Evolutionary conservation across 2,888 invertebrate genomes (phyloP).

Genomic region (Agonopterix alstromeriana): DNA sequence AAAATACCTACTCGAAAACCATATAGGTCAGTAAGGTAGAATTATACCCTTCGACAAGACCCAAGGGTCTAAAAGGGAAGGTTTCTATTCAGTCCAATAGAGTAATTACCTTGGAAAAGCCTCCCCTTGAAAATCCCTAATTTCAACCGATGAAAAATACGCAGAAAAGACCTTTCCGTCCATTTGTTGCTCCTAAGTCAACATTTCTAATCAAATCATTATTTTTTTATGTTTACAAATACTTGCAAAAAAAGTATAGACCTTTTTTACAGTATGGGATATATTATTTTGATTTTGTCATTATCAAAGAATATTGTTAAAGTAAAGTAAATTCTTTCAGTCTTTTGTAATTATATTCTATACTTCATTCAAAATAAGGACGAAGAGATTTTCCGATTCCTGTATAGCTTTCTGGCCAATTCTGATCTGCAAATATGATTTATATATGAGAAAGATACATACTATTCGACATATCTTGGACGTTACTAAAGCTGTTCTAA

Average conservation of each 20-base stretch:
- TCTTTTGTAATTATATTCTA: neutral
- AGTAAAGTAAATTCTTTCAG: neutral
- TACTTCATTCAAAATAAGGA: too few relatives aligned
- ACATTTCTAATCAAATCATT: conserved; percentile 44
- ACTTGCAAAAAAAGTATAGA: neutral
- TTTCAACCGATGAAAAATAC: conserved; percentile 38
- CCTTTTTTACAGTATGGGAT: too few relatives aligned
- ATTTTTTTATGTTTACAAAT: conserved; percentile 6
- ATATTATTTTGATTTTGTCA: neutral
- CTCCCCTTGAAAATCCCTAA: conserved; percentile 35
- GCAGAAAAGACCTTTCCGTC: conserved; percentile 19
- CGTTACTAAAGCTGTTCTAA: too few relatives aligned
- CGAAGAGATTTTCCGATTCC: too few relatives aligned
- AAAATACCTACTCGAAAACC: conserved; percentile 5
- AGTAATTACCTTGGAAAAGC: conserved; percentile 48
- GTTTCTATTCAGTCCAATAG: conserved; percentile 43
- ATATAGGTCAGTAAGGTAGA: conserved; percentile 7
- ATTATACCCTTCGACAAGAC: conserved; percentile 6
- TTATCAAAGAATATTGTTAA: neutral
- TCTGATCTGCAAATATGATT: too few relatives aligned
- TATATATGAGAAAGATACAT: too few relatives aligned
- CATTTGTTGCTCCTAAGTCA: conserved; percentile 38
- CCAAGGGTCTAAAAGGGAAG: conserved; percentile 26
- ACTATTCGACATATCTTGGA: too few relatives aligned
- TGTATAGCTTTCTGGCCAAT: too few relatives aligned